Base-by-base conservation (phyloP, 2,797 vertebrate species). In the Garrulus glandarius region DNA sequence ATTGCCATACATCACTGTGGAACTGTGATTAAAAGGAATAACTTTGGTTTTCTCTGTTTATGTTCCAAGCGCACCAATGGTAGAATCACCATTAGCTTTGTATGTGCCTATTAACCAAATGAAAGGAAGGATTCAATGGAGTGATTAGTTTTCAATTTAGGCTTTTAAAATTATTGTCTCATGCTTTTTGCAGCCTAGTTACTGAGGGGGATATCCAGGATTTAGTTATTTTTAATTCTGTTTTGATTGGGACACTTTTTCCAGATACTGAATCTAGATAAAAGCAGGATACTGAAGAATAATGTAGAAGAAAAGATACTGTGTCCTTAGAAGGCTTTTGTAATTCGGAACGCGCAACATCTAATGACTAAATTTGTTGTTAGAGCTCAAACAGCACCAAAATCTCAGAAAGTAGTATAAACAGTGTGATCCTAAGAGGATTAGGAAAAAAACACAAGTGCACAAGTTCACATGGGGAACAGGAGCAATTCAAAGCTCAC, bases 101-200 rank as follows among this genome's bases (percentile, higher is more conserved):
- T 82, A 9, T 87, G 14, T 77, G 84, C 78, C 86, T 92, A 74
- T 95, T 96, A 96, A 80, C 75, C 52, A 93, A 89, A 84, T 94
- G 91, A 95, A 92, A 92, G 78, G 84, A 84, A 74, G 68, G 77
- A 83, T 97, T 96, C 92, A 95, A 68, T 92, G 63, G 70, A 92
- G 81, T 94, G 84, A 96, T 96, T 91, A 97, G 80, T 89, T 96
- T 92, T 96, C 86, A 93, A 89, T 96, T 96, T 93, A 91, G 86
- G 81, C 92, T 94, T 90, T 92, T 80, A 95, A 92, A 91, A 79
- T 84, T 92, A 95, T 94, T 93, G 92, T 93, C 59, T 92, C 34
- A 36, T 80, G 78, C 19, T 79, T 94, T 95, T 94, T 92, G 75
- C 63, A 89, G 60, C 84, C 86, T 89, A 15, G 80, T 87, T 89